These are phyloP conservation scores for Trogon melanurus DNA, from an alignment of 2,113 vertebrate genomes.

Conservation along the genomic window DNA sequence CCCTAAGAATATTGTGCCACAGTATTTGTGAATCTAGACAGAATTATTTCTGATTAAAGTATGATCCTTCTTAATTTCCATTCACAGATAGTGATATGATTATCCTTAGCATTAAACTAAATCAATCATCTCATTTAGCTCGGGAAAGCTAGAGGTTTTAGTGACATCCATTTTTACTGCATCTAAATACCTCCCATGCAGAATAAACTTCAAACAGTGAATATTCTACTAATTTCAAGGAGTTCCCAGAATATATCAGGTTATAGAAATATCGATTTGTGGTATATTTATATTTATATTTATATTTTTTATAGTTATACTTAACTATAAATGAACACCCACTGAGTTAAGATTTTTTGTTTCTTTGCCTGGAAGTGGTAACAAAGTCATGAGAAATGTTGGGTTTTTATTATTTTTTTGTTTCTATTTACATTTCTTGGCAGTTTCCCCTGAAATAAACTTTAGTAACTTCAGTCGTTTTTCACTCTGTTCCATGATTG, in stretches of 20 bases:
- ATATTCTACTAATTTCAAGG: not conserved
- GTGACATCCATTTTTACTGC: not conserved
- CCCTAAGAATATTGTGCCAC: not conserved
- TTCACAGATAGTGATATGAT: not conserved
- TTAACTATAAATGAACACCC: not conserved
- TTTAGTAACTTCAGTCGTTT: not conserved
- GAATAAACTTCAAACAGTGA: not conserved
- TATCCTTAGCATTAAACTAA: not conserved
- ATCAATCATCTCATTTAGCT: not conserved
- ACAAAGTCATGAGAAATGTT: not conserved
- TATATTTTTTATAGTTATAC: no score
- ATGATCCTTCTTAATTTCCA: not conserved
- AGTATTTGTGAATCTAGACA: not conserved
- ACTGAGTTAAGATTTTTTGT: not conserved
- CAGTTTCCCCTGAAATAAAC: not conserved
- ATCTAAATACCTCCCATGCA: not conserved
- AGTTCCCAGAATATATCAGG: not conserved
- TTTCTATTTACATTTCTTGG: not conserved
- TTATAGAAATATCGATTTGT: not conserved
- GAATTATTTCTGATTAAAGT: not conserved
- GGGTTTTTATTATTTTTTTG: not conserved
- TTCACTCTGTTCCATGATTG: not conserved
- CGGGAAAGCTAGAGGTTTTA: not conserved
- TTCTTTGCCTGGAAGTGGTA: not conserved
- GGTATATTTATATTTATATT: rapidly evolving